Evolutionary conservation across 2,797 vertebrate genomes (phyloP), one percentile per base, ranked within the genome.

Genomic region (Silurus lanzhouensis): DNA sequence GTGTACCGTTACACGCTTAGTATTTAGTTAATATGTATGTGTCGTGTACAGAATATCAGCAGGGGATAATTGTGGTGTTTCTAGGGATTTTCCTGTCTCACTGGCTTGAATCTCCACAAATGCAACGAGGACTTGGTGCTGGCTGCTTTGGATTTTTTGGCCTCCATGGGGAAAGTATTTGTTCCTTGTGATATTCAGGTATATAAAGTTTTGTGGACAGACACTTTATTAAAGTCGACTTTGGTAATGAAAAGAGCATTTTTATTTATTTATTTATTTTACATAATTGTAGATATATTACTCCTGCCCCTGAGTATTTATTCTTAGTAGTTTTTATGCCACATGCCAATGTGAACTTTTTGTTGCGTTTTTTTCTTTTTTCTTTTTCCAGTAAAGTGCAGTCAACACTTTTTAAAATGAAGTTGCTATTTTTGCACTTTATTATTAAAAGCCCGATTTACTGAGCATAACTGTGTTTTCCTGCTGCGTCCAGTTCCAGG

Each of bases 141-240:
- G 81, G 94, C 95, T n/a, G 85, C 92, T 71, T 91, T 96, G 86
- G 95, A 96, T 85, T 97, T 98, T 89, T 91, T 98, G 27, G 94
- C 95, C 75, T 96, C 96, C 5, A 86, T 98, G 71, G 97, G 98
- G 82, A 97, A 95, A 89, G 89, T 96, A 55, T 95, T 95, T 83
- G 89, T 99, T 71, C 95, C 96, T 80, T 90, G 91, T 31, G 94
- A 95, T 85, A 90, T 91, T 87, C 97, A 98, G 97, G 98, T 98
- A 84, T 58, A 25, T 9, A 1, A 82, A 68, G 31, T 8, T 88
- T 22, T 55, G 17, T 84, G 15, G 81, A 5, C 0, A 12, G 13
- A 5, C 5, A 48, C 46, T 84, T 76, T 52, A 27, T 55, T 8
- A 75, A 75, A 52, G 48, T 52, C 1, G 6, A 52, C 6, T 9